These are phyloP conservation scores for Entosphenus tridentatus DNA, from an alignment of 2,113 vertebrate species.

Conservation along the genomic window DNA sequence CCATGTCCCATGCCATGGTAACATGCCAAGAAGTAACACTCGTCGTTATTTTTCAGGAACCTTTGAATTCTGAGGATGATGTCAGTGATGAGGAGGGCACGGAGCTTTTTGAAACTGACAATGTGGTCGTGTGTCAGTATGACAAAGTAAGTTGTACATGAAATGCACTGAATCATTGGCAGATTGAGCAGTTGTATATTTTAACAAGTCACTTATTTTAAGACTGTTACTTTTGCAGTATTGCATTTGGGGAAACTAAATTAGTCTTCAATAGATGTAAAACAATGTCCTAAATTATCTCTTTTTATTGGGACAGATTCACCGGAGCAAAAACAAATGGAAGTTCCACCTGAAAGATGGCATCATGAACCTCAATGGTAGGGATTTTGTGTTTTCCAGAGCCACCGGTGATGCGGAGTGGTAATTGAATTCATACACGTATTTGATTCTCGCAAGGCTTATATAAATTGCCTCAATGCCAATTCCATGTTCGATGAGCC, in stretches of 20 bases:
- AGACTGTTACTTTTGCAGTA: too few species aligned
- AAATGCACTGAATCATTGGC: background rate
- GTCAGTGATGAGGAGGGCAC: slow-evolving; percentile 91
- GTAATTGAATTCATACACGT: slow-evolving; percentile 23
- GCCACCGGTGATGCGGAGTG: slow-evolving; percentile 96
- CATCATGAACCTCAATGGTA: slow-evolving; percentile 98
- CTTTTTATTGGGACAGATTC: slow-evolving; percentile 40
- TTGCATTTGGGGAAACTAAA: too few species aligned
- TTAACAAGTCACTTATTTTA: too few species aligned
- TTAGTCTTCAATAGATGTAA: too few species aligned
- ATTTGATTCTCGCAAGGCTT: background rate
- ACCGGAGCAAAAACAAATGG: slow-evolving; percentile 99
- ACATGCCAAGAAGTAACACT: too few species aligned
- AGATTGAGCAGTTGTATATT: background rate
- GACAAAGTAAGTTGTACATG: slow-evolving; percentile 48
- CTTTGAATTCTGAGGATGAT: slow-evolving; percentile 82
- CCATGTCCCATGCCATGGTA: too few species aligned
- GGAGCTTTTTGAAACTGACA: slow-evolving; percentile 93
- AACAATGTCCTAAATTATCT: slow-evolving; percentile 7
- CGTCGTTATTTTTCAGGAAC: slow-evolving; percentile 34
- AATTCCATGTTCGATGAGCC: background rate
- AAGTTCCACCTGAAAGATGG: slow-evolving; percentile 99
- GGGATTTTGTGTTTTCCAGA: slow-evolving; percentile 99
- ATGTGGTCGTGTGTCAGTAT: slow-evolving; percentile 95
- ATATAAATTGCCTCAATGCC: background rate